Evolutionary conservation across 2,888 invertebrate genomes (phyloP), one percentile per base, ranked within the genome.

Genomic region (Drosophila nr. medialis): DNA sequence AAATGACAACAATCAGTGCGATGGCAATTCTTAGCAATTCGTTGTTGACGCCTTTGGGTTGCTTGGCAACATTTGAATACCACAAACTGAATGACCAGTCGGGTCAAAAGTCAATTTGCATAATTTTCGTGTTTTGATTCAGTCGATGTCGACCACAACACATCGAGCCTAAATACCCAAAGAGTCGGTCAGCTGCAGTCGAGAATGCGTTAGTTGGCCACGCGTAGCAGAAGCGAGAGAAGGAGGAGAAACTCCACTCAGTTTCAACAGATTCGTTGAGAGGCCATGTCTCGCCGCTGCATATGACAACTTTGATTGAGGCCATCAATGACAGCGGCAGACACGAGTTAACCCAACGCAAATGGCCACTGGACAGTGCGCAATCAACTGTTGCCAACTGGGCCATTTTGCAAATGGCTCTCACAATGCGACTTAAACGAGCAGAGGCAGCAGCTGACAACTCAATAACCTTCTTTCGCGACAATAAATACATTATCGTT

Each of bases 291-390:
- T 27, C 15, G 15, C 15, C 15, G 62, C 69, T 83, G 87, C 72
- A 75, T 87, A 81, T 87, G 84, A 84, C 83, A 87, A 74, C 68
- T 85, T 66, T 85, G 84, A 84, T 84, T 84, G 86, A 84, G 81
- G 83, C 87, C 84, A 79, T 87, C 85, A 85, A 79, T 83, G 84
- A 55, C 87, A 78, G 64, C 68, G 50, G 29, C 74, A 69, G 75
- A 58, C 42, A 15, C 49, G 51, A 34, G 38, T 30, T 40, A 29
- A 21, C 29, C 30, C 32, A 64, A 67, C 69, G 69, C 69, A 74
- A 80, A 86, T 82, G 82, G 85, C 71, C 65, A 27, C 4, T 64
- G 70, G 34, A 38, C 55, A 51, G 38, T 42, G 29, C 3, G 54
- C 61, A 64, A 61, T 58, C 54, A 68, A 27, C 56, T 45, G 63